These are phyloP conservation scores for Philopotamus ludificatus DNA, from an alignment of 1,140 invertebrate genomes.

Conservation along the genomic window DNA sequence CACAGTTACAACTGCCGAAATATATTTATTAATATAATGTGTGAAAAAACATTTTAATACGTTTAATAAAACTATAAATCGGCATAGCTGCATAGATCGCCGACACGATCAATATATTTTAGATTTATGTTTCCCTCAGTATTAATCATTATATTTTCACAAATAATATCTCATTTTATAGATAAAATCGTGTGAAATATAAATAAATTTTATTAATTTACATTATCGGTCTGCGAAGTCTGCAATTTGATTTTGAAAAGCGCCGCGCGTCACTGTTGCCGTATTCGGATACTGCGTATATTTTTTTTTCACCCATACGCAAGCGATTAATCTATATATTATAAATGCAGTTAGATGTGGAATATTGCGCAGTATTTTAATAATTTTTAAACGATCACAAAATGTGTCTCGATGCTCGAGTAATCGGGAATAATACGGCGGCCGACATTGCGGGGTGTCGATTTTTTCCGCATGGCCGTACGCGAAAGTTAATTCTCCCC, in stretches of 20 bases:
- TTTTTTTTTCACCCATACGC: conserved; percentile 34
- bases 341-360: background rate
- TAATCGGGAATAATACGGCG: conserved; percentile 12
- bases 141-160: background rate
- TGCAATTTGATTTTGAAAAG: conserved; percentile 1
- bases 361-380: background rate
- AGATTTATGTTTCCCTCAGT: background rate
- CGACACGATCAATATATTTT: too few relatives aligned
- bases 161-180: background rate
- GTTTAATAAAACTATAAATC: too few relatives aligned
- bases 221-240: background rate
- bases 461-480: conserved; percentile 2
- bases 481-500: background rate
- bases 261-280: background rate
- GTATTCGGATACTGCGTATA: conserved; percentile 24
- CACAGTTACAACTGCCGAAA: too few relatives aligned
- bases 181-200: background rate
- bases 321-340: background rate
- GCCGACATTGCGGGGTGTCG: conserved; percentile 4
- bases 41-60: too few relatives aligned
- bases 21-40: too few relatives aligned
- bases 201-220: conserved; percentile 11
- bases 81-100: too few relatives aligned
- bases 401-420: conserved; percentile 14
- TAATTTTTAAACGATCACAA: conserved; percentile 37